Evolutionary conservation across 2,888 invertebrate species (phyloP).

Genomic region (Sphecodes monilicornis): DNA sequence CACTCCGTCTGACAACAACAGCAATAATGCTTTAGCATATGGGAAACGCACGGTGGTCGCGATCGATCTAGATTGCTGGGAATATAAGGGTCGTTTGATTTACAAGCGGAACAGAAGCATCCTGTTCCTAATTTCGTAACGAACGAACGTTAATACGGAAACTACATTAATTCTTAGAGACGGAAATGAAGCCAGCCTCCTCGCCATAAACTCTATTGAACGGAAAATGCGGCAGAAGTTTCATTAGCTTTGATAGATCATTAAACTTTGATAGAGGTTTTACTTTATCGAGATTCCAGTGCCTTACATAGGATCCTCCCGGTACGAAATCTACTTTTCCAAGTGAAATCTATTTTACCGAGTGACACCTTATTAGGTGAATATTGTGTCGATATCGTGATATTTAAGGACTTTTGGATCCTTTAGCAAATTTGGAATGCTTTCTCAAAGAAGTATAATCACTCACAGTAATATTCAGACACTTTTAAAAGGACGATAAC

Average conservation of each 20-base stretch:
- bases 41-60: neutral
- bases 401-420: neutral
- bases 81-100: neutral
- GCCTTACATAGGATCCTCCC: constrained; percentile 1
- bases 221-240: constrained; percentile 1
- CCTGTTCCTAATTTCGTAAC: neutral
- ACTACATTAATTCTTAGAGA: neutral
- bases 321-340: neutral
- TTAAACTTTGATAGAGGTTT: neutral
- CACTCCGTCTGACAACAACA: constrained; percentile 82
- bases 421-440: neutral
- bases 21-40: constrained; percentile 18
- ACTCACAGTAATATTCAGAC: too few relatives aligned
- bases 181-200: neutral
- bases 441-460: neutral
- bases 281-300: neutral
- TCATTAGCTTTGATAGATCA: constrained; percentile 5
- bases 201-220: neutral
- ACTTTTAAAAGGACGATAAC: too few relatives aligned
- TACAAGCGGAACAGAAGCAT: neutral
- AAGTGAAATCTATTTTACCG: constrained; percentile 14
- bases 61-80: constrained; percentile 3
- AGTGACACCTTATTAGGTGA: neutral
- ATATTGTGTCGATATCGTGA: neutral
- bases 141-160: neutral